These are phyloP conservation scores for Sparidentex hasta DNA, from an alignment of 2,797 vertebrate species.

Conservation along the genomic window DNA sequence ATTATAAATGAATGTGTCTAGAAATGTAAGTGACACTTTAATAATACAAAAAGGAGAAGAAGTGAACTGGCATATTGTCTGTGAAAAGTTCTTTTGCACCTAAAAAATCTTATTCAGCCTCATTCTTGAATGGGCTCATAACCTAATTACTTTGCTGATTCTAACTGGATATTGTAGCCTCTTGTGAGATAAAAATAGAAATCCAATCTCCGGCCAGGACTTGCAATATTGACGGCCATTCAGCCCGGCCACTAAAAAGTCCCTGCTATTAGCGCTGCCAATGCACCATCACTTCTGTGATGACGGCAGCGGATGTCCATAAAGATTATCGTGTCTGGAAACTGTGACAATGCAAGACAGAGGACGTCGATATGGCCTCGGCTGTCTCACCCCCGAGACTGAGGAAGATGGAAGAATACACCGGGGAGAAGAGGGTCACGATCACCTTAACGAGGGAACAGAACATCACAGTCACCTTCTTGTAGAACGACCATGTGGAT, in stretches of 20 bases:
- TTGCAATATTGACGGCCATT: conserved; percentile 31
- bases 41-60: no score
- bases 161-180: background rate
- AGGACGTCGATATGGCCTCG: conserved; percentile 17
- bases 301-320: conserved; percentile 31
- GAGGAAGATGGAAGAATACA: conserved; percentile 14
- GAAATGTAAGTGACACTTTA: background rate
- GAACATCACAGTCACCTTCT: conserved; percentile 7
- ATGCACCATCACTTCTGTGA: conserved; percentile 11
- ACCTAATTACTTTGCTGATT: conserved; percentile 18
- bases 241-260: conserved; percentile 21
- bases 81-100: no score
- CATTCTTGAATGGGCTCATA: background rate
- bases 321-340: conserved; percentile 40
- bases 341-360: conserved; percentile 18
- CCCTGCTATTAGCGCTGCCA: conserved; percentile 12
- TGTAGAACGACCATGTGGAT: conserved; percentile 6
- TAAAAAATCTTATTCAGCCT: background rate
- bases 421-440: background rate
- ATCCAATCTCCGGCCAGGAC: conserved; percentile 6
- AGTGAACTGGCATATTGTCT: no score
- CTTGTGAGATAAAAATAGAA: conserved; percentile 22
- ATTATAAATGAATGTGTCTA: background rate
- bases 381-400: conserved; percentile 14
- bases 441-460: conserved; percentile 8